Base-by-base conservation (phyloP, 2,113 vertebrate genomes). In the Notechis scutatus region DNA sequence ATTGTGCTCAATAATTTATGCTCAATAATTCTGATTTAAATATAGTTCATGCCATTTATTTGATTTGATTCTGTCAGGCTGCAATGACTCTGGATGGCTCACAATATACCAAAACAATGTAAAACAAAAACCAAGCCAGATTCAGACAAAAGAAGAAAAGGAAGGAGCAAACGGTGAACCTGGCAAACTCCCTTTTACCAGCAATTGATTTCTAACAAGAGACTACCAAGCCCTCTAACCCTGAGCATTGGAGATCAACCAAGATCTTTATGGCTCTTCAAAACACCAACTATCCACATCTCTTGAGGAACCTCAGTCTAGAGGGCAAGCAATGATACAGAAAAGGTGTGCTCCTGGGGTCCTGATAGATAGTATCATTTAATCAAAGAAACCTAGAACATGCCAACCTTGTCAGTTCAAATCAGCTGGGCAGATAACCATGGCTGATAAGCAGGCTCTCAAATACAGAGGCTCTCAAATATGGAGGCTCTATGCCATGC, bases 21-120 rank as follows among this genome's bases (percentile, higher is more conserved):
- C 81, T 93, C 95, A 95, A 10, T 34, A 56, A 85, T 64, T 91
- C 94, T 87, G 54, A 93, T 95, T 95, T 92, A 93, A 81, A 94
- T 95, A 92, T 52, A 93, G 93, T 26, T 92, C 89, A 86, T 26
- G 1, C 6, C 34, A 81, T 20, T 81, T 81, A 81, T 39, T 81
- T 81, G 69, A 39, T 81, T 39, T 20, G 69, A 39, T 39, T 2
- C 5, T 81, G 69, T 39, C 69, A 81, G 6, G 18, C 69, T 81
- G n/a, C 34, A 81, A 34, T 81, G n/a, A 39, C 15, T 39, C n/a
- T 81, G n/a, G 15, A 20, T 81, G 69, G 69, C n/a, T 39, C 15
- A 81, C 69, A 81, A 39, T 81, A 39, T 7, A 81, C n/a, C 64
- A 81, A 39, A 81, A 81, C n/a, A 74, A 34, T 34, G 34, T 74